Conservation (phyloP, 2,888 invertebrate species). For the Protophormia terraenovae region DNA sequence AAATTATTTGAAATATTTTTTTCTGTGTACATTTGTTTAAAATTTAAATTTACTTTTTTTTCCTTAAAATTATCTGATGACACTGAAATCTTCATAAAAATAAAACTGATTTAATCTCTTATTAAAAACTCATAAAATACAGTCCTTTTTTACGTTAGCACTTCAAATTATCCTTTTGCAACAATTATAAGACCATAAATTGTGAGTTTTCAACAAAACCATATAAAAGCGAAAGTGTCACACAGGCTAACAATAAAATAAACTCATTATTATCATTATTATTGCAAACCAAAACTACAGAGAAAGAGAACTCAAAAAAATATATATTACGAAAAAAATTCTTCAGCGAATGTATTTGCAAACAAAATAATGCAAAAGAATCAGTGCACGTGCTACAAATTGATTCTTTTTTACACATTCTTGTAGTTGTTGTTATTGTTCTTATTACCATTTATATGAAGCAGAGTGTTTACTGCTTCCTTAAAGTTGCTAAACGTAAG, state of each 20-base stretch:
- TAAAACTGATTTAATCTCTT: conserved; percentile 9
- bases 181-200: conserved; percentile 61
- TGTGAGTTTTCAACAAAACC: conserved; percentile 55
- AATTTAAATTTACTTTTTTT: not conserved
- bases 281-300: conserved; percentile 2
- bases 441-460: not conserved
- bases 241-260: conserved; percentile 43
- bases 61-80: conserved; percentile 2
- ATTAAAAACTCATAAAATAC: conserved; percentile 49
- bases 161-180: conserved; percentile 45
- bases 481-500: conserved; percentile 13
- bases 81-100: not conserved
- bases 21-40: too few species aligned
- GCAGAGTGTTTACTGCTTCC: not conserved
- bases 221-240: conserved; percentile 66
- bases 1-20: too few species aligned
- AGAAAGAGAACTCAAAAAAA: conserved; percentile 13
- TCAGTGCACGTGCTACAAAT: conserved; percentile 60
- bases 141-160: not conserved
- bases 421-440: not conserved
- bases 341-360: conserved; percentile 11
- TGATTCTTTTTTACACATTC: conserved; percentile 13
- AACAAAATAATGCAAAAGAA: conserved; percentile 38
- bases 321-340: conserved; percentile 10
- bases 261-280: conserved; percentile 51